Evolutionary conservation across 2,113 vertebrate genomes (phyloP).

Genomic region (Brachypodius melanocephalos): DNA sequence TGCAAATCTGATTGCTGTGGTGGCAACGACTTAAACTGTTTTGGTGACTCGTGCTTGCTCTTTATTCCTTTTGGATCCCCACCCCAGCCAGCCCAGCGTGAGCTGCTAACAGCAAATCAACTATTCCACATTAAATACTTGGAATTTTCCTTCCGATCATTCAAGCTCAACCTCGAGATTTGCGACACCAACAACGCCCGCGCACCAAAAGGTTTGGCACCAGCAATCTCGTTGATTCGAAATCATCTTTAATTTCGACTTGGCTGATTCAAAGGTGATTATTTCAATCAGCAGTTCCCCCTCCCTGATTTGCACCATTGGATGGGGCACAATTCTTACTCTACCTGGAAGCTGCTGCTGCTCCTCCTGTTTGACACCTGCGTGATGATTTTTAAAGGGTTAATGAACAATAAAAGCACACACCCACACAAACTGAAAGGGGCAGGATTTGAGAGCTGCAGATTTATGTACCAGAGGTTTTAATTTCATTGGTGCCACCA

Average conservation of each 20-base stretch:
- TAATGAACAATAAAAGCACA: slow-evolving; percentile 73
- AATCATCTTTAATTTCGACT: slow-evolving; percentile 1
- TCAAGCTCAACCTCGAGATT: not conserved
- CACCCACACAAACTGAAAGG: not conserved
- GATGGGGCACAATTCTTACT: slow-evolving; percentile 59
- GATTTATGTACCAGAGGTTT: not conserved
- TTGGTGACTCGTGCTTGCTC: slow-evolving; percentile 5
- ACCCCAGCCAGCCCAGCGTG: not conserved
- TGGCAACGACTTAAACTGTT: not conserved
- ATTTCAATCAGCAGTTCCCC: slow-evolving; percentile 4
- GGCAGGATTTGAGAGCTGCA: not conserved
- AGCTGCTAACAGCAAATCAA: slow-evolving; percentile 10
- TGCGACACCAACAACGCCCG: not conserved
- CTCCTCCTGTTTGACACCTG: slow-evolving; percentile 91
- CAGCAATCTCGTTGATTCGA: not conserved
- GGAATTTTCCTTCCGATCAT: not conserved
- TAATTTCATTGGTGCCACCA: not conserved
- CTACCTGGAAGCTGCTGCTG: slow-evolving; percentile 92
- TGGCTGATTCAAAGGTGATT: not conserved
- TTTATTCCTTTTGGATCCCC: not conserved
- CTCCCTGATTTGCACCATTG: slow-evolving; percentile 25
- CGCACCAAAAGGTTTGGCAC: not conserved
- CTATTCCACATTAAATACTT: not conserved
- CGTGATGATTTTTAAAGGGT: slow-evolving; percentile 82
- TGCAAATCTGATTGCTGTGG: slow-evolving; percentile 22